Evolutionary conservation across 2,113 vertebrate genomes (phyloP), one percentile per base, ranked within the genome.

Genomic region (Poecile atricapillus): DNA sequence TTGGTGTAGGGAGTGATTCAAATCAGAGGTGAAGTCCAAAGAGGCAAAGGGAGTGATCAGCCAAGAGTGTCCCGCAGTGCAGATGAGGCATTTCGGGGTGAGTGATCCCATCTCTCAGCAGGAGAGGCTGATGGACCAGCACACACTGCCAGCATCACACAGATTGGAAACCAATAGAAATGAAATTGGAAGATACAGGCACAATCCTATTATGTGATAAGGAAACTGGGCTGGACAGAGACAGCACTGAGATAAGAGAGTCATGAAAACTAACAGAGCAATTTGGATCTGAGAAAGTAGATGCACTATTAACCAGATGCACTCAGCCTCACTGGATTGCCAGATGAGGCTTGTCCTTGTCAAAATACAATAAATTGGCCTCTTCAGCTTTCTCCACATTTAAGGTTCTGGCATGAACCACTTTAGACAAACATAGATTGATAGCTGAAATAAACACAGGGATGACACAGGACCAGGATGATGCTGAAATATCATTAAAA

Each of bases 401-500:
- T 91, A 84, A 94, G 44, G 41, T 87, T 93, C 81, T 95, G 91
- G 83, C 74, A 91, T 2, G 2, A 86, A 76, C 65, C 44, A 11
- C 77, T 95, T 92, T 49, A 91, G 77, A 71, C 76, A 84, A 94
- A 93, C 74, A 60, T 1, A 92, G 83, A 94, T 69, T 95, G 94
- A 91, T 96, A 89, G 56, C 62, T 95, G 65, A 74, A 84, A 33
- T 24, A 28, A 43, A 79, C 70, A 69, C 31, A 64, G 89, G 77
- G 93, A 84, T 87, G 96, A 91, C 87, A 93, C 37, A 71, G 65
- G 49, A 89, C 68, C 58, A 87, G 41, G 55, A 87, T 91, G 83
- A 92, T 87, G 69, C 83, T 91, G 74, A 85, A 95, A 91, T 76
- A 71, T 92, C 80, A 94, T 95, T 87, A 93, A 93, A 96, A 95